A percentile compares a stretch with the other conserved stretches of the same genome.
Conservation (phyloP, 2,113 vertebrate genomes). For the Seriola aureovittata region DNA sequence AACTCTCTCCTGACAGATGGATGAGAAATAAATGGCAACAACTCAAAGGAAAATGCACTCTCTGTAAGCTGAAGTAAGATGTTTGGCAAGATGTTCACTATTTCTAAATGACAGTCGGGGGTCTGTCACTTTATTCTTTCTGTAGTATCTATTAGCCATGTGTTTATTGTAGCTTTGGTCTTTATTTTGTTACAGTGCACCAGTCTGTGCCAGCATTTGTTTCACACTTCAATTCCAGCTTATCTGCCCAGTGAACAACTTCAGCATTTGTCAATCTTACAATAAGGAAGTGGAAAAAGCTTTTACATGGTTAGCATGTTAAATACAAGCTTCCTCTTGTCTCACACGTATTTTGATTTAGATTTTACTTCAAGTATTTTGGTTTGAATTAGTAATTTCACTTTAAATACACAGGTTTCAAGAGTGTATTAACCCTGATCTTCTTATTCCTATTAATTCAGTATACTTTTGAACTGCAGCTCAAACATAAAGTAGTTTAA, state of each 20-base stretch:
- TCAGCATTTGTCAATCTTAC: constrained; percentile 3
- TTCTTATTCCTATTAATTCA: constrained; percentile 42
- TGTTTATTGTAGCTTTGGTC: constrained; percentile 45
- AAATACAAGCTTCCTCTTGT: constrained; percentile 14
- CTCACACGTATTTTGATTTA: constrained; percentile 4
- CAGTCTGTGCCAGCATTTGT: constrained; percentile 25
- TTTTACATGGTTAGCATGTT: constrained; percentile 18
- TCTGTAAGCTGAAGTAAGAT: constrained; percentile 68
- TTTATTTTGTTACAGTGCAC: constrained; percentile 20
- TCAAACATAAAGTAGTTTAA: constrained; percentile 54
- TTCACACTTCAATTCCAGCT: constrained; percentile 21
- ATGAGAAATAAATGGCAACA: constrained; percentile 74
- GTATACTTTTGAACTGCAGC: constrained; percentile 13
- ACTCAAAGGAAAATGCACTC: constrained; percentile 72
- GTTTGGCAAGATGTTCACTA: constrained; percentile 71
- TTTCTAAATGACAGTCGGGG: constrained; percentile 60
- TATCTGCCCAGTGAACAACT: constrained; percentile 9
- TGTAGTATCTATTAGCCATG: constrained; percentile 42
- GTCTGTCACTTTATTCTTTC: constrained; percentile 64
- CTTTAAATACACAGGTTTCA: constrained; percentile 15
- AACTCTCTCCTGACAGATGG: constrained; percentile 79
- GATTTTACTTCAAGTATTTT: not conserved
- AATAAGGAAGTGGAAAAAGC: constrained; percentile 16
- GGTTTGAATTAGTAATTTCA: constrained; percentile 10
- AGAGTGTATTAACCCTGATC: constrained; percentile 6